Evolutionary conservation across 2,797 vertebrate genomes (phyloP), one percentile per base, ranked within the genome.

Genomic region (Takifugu rubripes): DNA sequence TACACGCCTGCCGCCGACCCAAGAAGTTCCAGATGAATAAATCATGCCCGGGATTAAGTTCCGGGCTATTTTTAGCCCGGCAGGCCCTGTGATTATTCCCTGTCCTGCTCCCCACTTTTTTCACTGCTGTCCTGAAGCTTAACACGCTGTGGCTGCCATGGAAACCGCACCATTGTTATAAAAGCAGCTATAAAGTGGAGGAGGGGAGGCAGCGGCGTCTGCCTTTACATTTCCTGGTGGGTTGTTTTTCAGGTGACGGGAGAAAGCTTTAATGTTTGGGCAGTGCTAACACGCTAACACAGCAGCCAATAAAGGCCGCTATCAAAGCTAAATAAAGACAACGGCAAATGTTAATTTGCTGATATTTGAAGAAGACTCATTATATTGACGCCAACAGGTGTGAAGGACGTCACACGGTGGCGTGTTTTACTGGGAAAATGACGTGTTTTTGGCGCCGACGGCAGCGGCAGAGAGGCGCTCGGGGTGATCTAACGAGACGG

Each of bases 101-200:
- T 33, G 54, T 80, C 70, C 71, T 79, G 83, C 72, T 66, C 62
- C 68, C 71, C 67, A 69, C 61, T 77, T 78, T 79, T 78, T 68
- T 49, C 56, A 62, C 66, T 59, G 61, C 85, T 82, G 81, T 87
- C 74, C 79, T 83, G 74, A 82, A 86, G 86, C 86, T 83, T 83
- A 81, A 72, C 70, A 52, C 78, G 75, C 78, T 64, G 62, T 64
- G 54, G 87, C 84, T 90, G 74, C 86, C 86, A 90, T 89, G 86
- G 85, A 82, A 89, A 90, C 87, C 3, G 68, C 56, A 61, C 67
- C 63, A 72, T 74, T 87, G 83, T 84, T 75, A 63, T 66, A 56
- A 74, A 79, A 56, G 51, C 51, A 49, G 68, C 61, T 57, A 71
- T 57, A 70, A 53, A 63, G 76, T 72, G 78, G 78, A 80, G 84